A percentile compares a stretch with the other conserved stretches of the same genome.
phyloP scores from a whole-genome alignment of 2,888 invertebrate species.

The Cistogaster globosa region DNA sequence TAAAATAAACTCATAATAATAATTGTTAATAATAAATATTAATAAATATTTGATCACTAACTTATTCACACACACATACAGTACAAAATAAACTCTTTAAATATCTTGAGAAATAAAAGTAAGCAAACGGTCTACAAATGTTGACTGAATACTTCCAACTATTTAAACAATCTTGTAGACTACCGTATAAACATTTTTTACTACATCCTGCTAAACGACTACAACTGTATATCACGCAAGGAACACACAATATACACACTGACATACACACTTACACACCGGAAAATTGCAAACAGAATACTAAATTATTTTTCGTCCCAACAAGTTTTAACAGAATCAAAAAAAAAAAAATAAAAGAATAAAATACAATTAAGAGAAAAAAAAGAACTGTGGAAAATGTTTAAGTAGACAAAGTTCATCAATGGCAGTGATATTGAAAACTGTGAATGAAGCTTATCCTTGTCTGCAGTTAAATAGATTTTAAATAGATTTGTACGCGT shows the following conservation, averaged over 20 bases:
- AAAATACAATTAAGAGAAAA: background rate
- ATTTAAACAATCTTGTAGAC: background rate
- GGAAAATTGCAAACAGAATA: slow-evolving; percentile 65
- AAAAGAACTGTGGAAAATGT: slow-evolving; percentile 30
- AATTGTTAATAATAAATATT: no score
- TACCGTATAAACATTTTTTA: slow-evolving; percentile 15
- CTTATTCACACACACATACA: no score
- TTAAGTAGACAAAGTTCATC: slow-evolving; percentile 66
- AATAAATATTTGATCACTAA: no score
- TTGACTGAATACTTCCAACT: slow-evolving; percentile 8
- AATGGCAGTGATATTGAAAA: slow-evolving; percentile 68
- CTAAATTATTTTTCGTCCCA: slow-evolving; percentile 61
- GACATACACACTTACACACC: background rate
- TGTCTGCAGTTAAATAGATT: slow-evolving; percentile 69
- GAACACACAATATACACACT: background rate
- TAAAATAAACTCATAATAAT: background rate
- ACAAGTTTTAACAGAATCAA: slow-evolving; percentile 53
- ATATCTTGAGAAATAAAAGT: background rate
- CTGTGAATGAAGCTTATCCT: slow-evolving; percentile 65
- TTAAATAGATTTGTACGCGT: slow-evolving; percentile 71
- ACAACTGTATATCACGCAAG: background rate
- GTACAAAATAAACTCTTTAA: background rate
- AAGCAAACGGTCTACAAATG: slow-evolving; percentile 21
- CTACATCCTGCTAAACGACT: background rate
- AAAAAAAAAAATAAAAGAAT: slow-evolving; percentile 23